phyloP scores from a whole-genome alignment of 2,888 invertebrate species.

The Epinotia bilunana region DNA sequence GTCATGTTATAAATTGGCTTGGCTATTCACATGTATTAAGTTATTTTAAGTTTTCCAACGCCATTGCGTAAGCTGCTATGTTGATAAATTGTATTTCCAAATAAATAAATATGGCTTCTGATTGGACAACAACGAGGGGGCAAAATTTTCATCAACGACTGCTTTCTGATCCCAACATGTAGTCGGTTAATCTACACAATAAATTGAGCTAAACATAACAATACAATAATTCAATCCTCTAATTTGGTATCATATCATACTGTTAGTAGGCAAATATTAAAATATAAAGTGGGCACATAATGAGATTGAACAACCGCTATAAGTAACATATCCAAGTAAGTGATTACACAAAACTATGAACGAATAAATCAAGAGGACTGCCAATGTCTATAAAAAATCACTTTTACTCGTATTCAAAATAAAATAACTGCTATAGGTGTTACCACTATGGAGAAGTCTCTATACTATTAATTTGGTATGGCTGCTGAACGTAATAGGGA shows the following conservation, averaged over 20 bases:
- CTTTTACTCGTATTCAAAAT: too few species aligned
- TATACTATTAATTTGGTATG: too few species aligned
- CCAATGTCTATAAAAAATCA: background rate
- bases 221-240: constrained; percentile 52
- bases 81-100: too few species aligned
- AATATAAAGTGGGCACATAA: constrained; percentile 60
- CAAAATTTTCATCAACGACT: background rate
- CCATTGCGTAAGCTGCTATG: too few species aligned
- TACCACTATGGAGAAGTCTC: too few species aligned
- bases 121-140: background rate
- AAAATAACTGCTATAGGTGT: too few species aligned
- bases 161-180: constrained; percentile 50
- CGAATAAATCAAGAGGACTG: background rate
- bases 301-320: constrained; percentile 76
- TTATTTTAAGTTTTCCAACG: too few species aligned
- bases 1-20: too few species aligned
- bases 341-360: constrained; percentile 42
- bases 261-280: constrained; percentile 63
- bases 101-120: background rate
- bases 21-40: too few species aligned
- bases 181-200: constrained; percentile 53
- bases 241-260: constrained; percentile 58
- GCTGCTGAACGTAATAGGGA: background rate
- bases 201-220: constrained; percentile 68
- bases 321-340: constrained; percentile 43